Base-by-base conservation (phyloP, 2,888 invertebrate species). In the Chironomus riparius region DNA sequence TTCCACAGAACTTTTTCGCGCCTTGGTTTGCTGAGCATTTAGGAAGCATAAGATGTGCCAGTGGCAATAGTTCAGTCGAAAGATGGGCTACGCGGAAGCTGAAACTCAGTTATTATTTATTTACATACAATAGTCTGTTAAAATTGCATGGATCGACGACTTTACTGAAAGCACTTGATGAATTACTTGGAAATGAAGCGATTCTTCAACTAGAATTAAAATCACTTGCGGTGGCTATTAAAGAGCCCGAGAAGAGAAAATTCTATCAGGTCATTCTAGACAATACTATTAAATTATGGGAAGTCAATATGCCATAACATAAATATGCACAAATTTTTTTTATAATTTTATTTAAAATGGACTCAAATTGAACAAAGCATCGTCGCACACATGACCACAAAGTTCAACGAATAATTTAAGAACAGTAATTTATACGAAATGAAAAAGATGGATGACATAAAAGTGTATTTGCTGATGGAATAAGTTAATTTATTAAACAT, bases 201-300 rank as follows among this genome's bases (percentile, higher is more conserved):
- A 87, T 95, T 79, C 85, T 95, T 77, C 92, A 94, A 83, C 85
- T 95, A 80, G 91, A 94, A 81, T 86, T 95, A 82, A 90, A 91
- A 80, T 91, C 93, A 69, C 85, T 95, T 78, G 88, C 92, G 77
- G 90, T 92, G 12, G 90, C 91, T 6, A 93, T 95, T 82, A 90
- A 91, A 79, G 91, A 93, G 79, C 87, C 86, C 3, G 86, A 87
- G 62, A 92, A 92, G 82, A 87, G 89, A 80, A 87, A 89, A 81
- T 95, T 94, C 93, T 95, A 94, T 82, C 90, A 92, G 79, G 94
- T 94, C 86, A 92, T 94, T 77, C 87, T 95, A 82, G 93, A 94
- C 85, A 95, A 95, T 87, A 92, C 92, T 85, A 88, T 94, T 84
- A 94, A 93, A 84, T 85, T 95, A 78, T 94, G 94, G 93, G 94